These are phyloP conservation scores for Galeopterus variegatus DNA, from an alignment of 2,113 vertebrate species.

Conservation along the genomic window DNA sequence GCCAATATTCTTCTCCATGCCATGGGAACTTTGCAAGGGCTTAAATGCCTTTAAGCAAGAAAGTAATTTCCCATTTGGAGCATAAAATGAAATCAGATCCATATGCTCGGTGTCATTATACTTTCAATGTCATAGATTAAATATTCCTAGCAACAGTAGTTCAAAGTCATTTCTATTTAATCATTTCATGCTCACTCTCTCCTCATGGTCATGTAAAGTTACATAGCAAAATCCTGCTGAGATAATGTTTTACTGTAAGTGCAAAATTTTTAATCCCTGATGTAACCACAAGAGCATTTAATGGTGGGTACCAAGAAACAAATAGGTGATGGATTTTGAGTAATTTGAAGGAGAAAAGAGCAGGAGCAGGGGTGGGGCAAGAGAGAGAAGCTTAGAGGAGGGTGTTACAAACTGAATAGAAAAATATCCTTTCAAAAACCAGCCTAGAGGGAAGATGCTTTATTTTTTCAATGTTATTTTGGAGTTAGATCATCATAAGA, in stretches of 20 bases:
- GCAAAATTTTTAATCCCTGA: constrained; percentile 62
- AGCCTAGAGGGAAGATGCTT: constrained; percentile 17
- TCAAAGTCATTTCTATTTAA: constrained; percentile 62
- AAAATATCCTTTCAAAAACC: background rate
- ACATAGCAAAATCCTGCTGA: constrained; percentile 46
- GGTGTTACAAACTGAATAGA: background rate
- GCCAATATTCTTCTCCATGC: background rate
- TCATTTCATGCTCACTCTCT: constrained; percentile 22
- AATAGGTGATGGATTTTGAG: constrained; percentile 17
- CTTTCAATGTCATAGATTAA: background rate
- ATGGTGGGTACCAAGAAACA: constrained; percentile 11
- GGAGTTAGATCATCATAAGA: background rate
- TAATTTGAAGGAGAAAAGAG: background rate
- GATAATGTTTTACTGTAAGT: constrained; percentile 71
- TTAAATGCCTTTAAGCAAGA: constrained; percentile 17
- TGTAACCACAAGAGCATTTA: constrained; percentile 13
- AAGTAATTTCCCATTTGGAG: constrained; percentile 68
- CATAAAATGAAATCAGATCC: constrained; percentile 56
- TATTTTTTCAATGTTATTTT: constrained; percentile 16
- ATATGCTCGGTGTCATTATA: constrained; percentile 44
- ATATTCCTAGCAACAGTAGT: constrained; percentile 13
- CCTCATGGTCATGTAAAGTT: constrained; percentile 45
- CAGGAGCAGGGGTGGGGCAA: background rate
- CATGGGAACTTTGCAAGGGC: background rate
- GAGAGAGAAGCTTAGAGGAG: background rate